These are phyloP conservation scores for Lepilemur septentrionalis DNA, from an alignment of 2,797 vertebrate genomes.

Conservation along the genomic window DNA sequence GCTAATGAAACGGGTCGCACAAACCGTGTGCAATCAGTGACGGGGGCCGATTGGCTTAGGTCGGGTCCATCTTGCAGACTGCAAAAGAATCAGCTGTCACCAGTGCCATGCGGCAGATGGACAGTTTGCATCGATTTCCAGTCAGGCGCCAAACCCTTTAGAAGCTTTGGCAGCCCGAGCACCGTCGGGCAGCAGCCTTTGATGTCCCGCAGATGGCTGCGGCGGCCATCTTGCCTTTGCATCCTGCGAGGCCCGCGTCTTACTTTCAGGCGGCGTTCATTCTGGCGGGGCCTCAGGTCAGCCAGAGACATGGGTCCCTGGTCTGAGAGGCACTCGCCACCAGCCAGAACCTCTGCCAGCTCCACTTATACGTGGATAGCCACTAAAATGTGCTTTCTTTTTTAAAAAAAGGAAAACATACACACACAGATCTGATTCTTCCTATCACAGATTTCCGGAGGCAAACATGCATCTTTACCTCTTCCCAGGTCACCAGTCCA, in stretches of 20 bases:
- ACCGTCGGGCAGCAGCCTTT: constrained; percentile 88
- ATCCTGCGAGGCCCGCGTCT: constrained; percentile 77
- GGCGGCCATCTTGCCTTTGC: constrained; percentile 84
- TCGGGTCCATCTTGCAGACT: constrained; percentile 88
- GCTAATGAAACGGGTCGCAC: constrained; percentile 87
- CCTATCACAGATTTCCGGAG: not conserved
- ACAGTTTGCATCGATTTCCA: constrained; percentile 90
- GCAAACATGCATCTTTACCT: not conserved
- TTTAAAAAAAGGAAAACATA: not conserved
- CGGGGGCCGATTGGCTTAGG: constrained; percentile 86
- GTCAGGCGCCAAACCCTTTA: constrained; percentile 89
- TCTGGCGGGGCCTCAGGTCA: constrained; percentile 24
- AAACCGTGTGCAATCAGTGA: constrained; percentile 88
- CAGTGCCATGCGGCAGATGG: constrained; percentile 90
- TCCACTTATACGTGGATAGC: not conserved
- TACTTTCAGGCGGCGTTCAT: constrained; percentile 76
- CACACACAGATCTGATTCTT: not conserved
- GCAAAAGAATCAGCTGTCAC: constrained; percentile 90
- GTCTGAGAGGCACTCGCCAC: not conserved
- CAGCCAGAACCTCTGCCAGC: not conserved
- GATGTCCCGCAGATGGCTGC: constrained; percentile 89
- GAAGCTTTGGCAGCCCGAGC: constrained; percentile 89
- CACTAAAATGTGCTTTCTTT: not conserved
- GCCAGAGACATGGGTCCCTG: not conserved
- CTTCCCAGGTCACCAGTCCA: not conserved